Percentiles rank a stretch among this genome's conserved stretches.
Conservation (phyloP, 2,888 invertebrate genomes). For the Lasioglossum marginatum region DNA sequence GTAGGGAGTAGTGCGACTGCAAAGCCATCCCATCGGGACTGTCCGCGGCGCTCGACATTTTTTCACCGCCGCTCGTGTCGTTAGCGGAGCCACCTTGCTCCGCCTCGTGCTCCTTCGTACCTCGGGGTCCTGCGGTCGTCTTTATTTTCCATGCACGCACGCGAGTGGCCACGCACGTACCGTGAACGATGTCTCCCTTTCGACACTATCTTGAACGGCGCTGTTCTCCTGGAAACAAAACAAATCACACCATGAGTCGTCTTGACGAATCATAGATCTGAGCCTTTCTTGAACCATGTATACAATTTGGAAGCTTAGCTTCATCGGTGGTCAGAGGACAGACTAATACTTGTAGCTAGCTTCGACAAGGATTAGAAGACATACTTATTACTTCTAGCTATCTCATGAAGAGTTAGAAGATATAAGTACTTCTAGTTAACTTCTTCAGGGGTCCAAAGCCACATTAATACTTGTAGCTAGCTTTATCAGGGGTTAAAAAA, state of each 20-base stretch:
- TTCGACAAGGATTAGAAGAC: too few relatives aligned
- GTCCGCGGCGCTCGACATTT: constrained; percentile 81
- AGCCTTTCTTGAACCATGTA: not conserved
- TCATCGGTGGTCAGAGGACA: not conserved
- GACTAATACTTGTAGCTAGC: too few relatives aligned
- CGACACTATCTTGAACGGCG: constrained; percentile 49
- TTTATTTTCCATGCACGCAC: constrained; percentile 75
- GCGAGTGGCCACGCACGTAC: constrained; percentile 57
- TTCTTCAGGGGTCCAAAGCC: too few relatives aligned
- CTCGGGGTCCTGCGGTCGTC: constrained; percentile 63
- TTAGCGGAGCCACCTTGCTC: constrained; percentile 80
- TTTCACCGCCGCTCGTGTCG: constrained; percentile 71
- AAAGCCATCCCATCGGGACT: constrained; percentile 84
- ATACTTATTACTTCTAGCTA: too few relatives aligned
- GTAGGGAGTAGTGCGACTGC: constrained; percentile 94
- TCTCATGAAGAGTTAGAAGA: too few relatives aligned
- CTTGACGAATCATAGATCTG: too few relatives aligned
- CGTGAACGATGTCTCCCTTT: constrained; percentile 33
- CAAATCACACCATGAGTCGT: not conserved
- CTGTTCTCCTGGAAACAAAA: constrained; percentile 57
- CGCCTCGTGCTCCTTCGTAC: constrained; percentile 68
- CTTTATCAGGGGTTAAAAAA: too few relatives aligned
- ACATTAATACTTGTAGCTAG: too few relatives aligned
- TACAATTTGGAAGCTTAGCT: not conserved
- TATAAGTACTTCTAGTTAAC: too few relatives aligned